These are phyloP conservation scores for Falco rusticolus DNA, from an alignment of 2,797 vertebrate species.

Conservation along the genomic window DNA sequence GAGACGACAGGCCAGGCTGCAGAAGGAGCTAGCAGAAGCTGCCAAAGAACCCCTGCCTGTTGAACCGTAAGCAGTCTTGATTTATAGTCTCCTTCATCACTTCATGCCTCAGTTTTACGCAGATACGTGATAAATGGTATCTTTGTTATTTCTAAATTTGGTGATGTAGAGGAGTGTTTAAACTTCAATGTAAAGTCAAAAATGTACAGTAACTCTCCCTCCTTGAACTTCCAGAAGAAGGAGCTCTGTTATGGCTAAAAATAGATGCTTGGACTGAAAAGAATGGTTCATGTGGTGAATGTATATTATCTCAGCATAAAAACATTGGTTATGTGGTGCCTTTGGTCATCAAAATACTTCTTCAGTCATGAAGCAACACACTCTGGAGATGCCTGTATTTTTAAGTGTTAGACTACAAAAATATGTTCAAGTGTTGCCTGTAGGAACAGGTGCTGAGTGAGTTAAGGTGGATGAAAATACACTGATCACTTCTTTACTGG, in stretches of 20 bases:
- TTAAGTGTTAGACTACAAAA: background rate
- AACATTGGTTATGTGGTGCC: background rate
- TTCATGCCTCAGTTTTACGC: background rate
- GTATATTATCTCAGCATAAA: background rate
- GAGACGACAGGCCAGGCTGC: slow-evolving; percentile 91
- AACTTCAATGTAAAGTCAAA: background rate
- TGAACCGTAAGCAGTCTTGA: slow-evolving; percentile 85
- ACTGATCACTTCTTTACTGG: background rate
- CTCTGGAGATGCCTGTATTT: background rate
- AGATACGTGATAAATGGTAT: background rate
- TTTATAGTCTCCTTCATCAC: background rate
- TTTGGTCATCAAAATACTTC: background rate
- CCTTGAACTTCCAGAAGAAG: background rate
- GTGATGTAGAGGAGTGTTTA: background rate
- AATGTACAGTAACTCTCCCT: background rate
- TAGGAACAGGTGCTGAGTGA: background rate
- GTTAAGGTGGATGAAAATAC: background rate
- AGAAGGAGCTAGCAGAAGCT: slow-evolving; percentile 96
- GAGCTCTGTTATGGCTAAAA: background rate
- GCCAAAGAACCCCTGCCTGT: slow-evolving; percentile 94
- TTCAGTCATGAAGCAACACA: background rate
- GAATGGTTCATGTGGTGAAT: background rate
- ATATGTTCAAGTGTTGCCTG: background rate
- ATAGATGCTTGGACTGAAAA: background rate
- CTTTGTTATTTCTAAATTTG: background rate